Conservation (phyloP, 2,888 invertebrate species). For the Pomacea canaliculata region DNA sequence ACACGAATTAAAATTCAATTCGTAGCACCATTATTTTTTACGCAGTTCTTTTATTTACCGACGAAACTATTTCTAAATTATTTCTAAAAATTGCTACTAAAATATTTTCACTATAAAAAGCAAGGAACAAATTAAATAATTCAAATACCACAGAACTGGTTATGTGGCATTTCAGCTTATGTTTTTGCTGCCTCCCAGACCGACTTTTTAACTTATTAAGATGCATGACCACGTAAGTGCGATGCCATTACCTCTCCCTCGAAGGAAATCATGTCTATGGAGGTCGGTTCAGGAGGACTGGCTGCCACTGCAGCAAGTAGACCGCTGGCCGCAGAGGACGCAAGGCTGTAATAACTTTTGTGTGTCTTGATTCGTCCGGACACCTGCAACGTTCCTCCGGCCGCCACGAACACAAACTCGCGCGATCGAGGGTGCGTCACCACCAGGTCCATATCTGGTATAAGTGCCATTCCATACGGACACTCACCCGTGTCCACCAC, state of each 20-base stretch:
- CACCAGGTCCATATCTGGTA: conserved; percentile 25
- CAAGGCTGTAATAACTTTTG: conserved; percentile 31
- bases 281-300: conserved; percentile 23
- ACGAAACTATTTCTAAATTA: too few relatives aligned
- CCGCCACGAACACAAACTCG: conserved; percentile 31
- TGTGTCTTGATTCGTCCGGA: conserved; percentile 28
- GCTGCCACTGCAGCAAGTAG: conserved; percentile 28
- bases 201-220: too few relatives aligned
- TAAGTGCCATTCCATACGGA: conserved; percentile 28
- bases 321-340: conserved; percentile 25
- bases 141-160: too few relatives aligned
- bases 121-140: too few relatives aligned
- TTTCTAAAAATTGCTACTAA: too few relatives aligned
- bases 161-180: too few relatives aligned
- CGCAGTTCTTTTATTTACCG: too few relatives aligned
- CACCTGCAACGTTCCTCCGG: conserved; percentile 30
- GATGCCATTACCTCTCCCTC: conserved; percentile 23
- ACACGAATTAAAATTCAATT: too few relatives aligned
- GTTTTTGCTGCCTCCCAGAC: too few relatives aligned
- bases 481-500: conserved; percentile 30
- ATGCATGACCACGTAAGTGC: too few relatives aligned
- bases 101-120: too few relatives aligned
- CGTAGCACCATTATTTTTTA: too few relatives aligned
- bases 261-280: conserved; percentile 30
- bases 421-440: conserved; percentile 28